phyloP scores from a whole-genome alignment of 2,113 vertebrate genomes.

The Galeopterus variegatus region DNA sequence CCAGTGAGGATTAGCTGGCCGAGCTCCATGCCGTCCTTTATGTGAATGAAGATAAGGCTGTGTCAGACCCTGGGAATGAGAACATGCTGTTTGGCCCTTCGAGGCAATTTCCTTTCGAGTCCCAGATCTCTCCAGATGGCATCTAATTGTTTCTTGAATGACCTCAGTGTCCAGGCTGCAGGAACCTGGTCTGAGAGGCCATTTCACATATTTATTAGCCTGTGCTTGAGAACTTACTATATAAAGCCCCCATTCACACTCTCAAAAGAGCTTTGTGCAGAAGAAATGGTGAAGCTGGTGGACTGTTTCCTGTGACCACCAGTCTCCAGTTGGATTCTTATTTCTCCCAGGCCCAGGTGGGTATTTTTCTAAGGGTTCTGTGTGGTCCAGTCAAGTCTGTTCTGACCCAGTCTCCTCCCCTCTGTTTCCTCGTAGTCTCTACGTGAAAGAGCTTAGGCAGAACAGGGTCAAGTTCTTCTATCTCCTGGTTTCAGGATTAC shows the following conservation, averaged over 20 bases:
- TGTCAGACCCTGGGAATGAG: slow-evolving; percentile 78
- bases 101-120: slow-evolving; percentile 77
- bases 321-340: slow-evolving; percentile 5
- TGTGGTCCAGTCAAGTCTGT: background rate
- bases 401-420: background rate
- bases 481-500: background rate
- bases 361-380: background rate
- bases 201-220: slow-evolving; percentile 83
- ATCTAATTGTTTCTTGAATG: slow-evolving; percentile 84
- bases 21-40: slow-evolving; percentile 16
- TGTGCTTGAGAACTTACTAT: slow-evolving; percentile 61
- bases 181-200: slow-evolving; percentile 82
- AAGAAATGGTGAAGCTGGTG: slow-evolving; percentile 60
- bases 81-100: slow-evolving; percentile 72
- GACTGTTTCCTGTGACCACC: slow-evolving; percentile 77
- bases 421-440: background rate
- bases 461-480: background rate
- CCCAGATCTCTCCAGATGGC: slow-evolving; percentile 83
- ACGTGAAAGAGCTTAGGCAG: background rate
- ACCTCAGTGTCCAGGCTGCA: slow-evolving; percentile 82
- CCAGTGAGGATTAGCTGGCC: slow-evolving; percentile 45
- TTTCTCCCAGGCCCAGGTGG: slow-evolving; percentile 74
- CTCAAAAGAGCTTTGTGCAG: slow-evolving; percentile 80
- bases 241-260: slow-evolving; percentile 84
- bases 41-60: slow-evolving; percentile 76